Evolutionary conservation across 1,140 invertebrate genomes (phyloP).

Genomic region (Eueides isabella): DNA sequence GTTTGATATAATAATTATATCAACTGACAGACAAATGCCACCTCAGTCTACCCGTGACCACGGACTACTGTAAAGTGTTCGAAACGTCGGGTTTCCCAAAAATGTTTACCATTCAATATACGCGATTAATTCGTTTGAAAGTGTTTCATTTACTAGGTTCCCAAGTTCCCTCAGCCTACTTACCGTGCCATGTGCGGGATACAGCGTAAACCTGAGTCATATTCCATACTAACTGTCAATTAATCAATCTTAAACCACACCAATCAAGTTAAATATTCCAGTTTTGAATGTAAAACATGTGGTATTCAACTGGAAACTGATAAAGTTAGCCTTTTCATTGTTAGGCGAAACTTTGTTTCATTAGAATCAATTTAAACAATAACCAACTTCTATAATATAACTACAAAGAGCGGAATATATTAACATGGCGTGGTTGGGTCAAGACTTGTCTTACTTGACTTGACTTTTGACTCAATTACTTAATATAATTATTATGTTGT

Average conservation of each 20-base stretch:
- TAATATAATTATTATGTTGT: neutral
- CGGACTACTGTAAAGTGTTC: too few species aligned
- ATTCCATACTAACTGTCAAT: neutral
- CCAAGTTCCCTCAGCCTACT: too few species aligned
- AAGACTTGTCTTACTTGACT: too few species aligned
- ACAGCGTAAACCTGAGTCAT: too few species aligned
- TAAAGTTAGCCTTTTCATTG: slow-evolving; percentile 9
- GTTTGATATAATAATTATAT: too few species aligned
- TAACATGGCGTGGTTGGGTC: neutral
- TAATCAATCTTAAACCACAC: neutral
- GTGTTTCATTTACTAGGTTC: too few species aligned
- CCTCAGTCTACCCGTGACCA: too few species aligned
- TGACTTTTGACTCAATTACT: neutral
- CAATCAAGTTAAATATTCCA: neutral
- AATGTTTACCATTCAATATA: too few species aligned
- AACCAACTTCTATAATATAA: neutral
- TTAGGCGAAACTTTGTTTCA: neutral
- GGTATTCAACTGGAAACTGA: neutral
- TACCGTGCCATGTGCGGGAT: too few species aligned
- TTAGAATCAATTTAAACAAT: slow-evolving; percentile 14
- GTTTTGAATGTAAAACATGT: slow-evolving; percentile 1
- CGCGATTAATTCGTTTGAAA: too few species aligned
- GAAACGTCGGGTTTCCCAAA: too few species aligned
- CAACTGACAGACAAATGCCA: too few species aligned
- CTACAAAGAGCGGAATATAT: neutral